Evolutionary conservation across 2,888 invertebrate genomes (phyloP).

Genomic region (Choreutis nemorana): DNA sequence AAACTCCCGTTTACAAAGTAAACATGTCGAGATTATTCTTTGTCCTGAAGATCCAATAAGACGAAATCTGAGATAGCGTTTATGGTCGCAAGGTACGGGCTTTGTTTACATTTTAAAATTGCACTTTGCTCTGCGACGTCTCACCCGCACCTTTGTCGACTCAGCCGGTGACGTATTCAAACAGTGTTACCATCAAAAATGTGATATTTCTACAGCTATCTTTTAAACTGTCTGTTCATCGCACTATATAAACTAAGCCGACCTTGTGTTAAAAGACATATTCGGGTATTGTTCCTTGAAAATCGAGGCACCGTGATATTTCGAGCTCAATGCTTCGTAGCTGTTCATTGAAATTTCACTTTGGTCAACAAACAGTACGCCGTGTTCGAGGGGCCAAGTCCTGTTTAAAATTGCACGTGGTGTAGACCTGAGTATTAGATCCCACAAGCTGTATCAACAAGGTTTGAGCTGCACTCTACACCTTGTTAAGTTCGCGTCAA

Average conservation of each 20-base stretch:
- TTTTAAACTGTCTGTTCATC: not conserved
- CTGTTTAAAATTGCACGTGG: slow-evolving; percentile 53
- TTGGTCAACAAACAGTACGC: slow-evolving; percentile 23
- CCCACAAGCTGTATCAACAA: slow-evolving; percentile 39
- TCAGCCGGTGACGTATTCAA: slow-evolving; percentile 48
- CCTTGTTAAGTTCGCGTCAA: slow-evolving; percentile 48
- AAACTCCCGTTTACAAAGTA: no score
- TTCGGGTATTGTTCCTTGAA: not conserved
- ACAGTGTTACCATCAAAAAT: slow-evolving; percentile 57
- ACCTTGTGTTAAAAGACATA: not conserved
- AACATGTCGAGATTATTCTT: slow-evolving; percentile 31
- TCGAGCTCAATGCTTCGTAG: no score
- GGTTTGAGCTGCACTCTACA: slow-evolving; percentile 36
- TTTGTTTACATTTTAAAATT: slow-evolving; percentile 65
- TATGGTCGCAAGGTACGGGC: slow-evolving; percentile 51
- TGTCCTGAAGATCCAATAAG: slow-evolving; percentile 45
- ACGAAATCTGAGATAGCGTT: slow-evolving; percentile 54
- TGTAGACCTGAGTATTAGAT: slow-evolving; percentile 35
- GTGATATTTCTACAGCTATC: slow-evolving; percentile 26
- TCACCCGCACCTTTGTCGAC: slow-evolving; percentile 46
- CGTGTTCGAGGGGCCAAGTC: slow-evolving; percentile 21
- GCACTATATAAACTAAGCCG: not conserved
- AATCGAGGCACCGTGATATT: no score
- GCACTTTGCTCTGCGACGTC: slow-evolving; percentile 58
- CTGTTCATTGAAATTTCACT: slow-evolving; percentile 43